Evolutionary conservation across 2,888 invertebrate species (phyloP), one percentile per base, ranked within the genome.

Genomic region (Heterodera filipjevi): DNA sequence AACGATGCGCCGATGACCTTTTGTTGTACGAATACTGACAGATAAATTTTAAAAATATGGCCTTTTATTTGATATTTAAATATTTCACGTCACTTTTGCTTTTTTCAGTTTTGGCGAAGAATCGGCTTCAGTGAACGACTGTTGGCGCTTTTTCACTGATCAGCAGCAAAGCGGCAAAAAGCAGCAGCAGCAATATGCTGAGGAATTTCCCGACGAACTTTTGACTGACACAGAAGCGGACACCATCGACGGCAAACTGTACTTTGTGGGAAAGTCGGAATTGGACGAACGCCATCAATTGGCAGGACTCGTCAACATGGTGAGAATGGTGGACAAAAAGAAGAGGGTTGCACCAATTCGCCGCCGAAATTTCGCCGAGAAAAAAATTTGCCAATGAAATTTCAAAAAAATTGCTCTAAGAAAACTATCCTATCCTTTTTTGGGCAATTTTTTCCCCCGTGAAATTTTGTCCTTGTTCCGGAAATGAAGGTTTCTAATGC

Each of bases 241-340:
- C 53, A 53, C 53, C 53, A 53, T 53, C 53, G 53, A 53, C 3
- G 53, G 53, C 53, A 53, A 66, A 14, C 30, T 66, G 30, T 32
- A 32, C 33, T 12, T 66, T 12, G 66, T 30, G 27, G 33, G 19
- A 33, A 66, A 66, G 8, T 66, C 66, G 14, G 66, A 66, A n/a
- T 32, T 66, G 30, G 33, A 33, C 66, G 66, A 66, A 27, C 30
- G n/a, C 16, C 66, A 66, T 32, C 66, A 66, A 14, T 32, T 66
- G 66, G 66, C 30, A 27, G 66, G 66, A 30, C 66, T 66, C 66
- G 66, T 66, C 30, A 66, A 66, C 66, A 30, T 66, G 66, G 66
- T 66, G 5, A 66, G n/a, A n/a, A n/a, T n/a, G n/a, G n/a, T n/a
- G n/a, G 14, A 3, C 30, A 19, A 27, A 33, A 27, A 33, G 22